Evolutionary conservation across 2,113 vertebrate genomes (phyloP).

Genomic region (cattle (Bos taurus)): DNA sequence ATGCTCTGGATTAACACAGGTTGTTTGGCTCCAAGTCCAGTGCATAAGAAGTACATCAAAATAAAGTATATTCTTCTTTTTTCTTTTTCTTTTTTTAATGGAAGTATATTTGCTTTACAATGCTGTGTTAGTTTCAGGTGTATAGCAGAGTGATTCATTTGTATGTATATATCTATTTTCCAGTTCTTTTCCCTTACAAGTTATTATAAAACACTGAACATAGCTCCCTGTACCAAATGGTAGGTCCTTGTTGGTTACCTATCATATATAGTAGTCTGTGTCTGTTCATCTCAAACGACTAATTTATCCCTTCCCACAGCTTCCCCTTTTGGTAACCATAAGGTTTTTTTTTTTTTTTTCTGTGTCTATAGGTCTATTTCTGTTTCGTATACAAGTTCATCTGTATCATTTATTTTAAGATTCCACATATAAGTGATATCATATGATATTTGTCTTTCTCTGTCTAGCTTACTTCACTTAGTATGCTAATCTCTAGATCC

Average conservation of each 20-base stretch:
- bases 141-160: background rate
- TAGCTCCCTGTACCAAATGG: background rate
- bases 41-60: background rate
- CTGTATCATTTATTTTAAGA: background rate
- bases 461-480: background rate
- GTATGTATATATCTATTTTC: background rate
- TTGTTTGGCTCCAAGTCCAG: background rate
- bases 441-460: background rate
- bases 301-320: background rate
- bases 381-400: background rate
- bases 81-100: background rate
- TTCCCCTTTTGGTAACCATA: background rate
- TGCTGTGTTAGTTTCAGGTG: background rate
- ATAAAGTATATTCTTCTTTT: background rate
- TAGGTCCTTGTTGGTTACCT: background rate
- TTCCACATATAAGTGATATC: background rate
- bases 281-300: background rate
- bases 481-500: background rate
- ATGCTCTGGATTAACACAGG: background rate
- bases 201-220: background rate
- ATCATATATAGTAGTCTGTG: background rate
- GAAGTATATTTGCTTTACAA: background rate
- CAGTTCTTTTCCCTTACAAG: background rate
- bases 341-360: no score
- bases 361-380: background rate